A percentile compares a stretch with the other conserved stretches of the same genome.
Conservation (phyloP, 2,113 vertebrate species). For the Cyprinodon variegatus region DNA sequence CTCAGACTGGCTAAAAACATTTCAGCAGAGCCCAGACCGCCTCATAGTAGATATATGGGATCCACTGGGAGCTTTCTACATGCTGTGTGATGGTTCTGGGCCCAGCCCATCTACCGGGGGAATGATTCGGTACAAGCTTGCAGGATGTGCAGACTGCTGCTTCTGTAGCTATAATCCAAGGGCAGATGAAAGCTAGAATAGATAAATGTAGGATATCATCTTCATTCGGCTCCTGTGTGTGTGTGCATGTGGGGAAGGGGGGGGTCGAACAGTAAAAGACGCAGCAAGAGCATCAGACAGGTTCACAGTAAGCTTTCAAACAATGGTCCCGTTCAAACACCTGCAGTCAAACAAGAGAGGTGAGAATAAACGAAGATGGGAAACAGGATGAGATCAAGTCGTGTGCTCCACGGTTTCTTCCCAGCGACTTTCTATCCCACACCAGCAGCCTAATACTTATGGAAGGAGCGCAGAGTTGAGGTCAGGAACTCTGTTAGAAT, state of each 20-base stretch:
- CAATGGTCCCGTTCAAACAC: constrained; percentile 67
- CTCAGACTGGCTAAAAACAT: constrained; percentile 19
- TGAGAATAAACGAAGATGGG: constrained; percentile 2
- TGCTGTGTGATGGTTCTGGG: constrained; percentile 11
- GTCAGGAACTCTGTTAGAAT: constrained; percentile 5
- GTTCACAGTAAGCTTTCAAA: constrained; percentile 15
- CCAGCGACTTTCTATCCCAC: constrained; percentile 18
- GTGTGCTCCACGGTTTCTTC: constrained; percentile 36
- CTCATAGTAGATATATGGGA: constrained; percentile 17
- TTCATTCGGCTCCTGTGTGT: constrained; percentile 72
- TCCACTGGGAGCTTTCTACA: neutral
- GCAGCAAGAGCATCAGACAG: constrained; percentile 1
- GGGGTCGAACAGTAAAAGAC: constrained; percentile 40
- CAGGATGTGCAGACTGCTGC: constrained; percentile 27
- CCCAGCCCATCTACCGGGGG: constrained; percentile 36
- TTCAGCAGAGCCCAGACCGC: neutral
- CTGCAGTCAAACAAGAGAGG: constrained; percentile 30
- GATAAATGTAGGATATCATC: constrained; percentile 44
- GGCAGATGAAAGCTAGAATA: neutral
- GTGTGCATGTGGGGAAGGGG: neutral
- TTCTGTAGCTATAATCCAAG: constrained; percentile 4
- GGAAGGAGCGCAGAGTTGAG: constrained; percentile 28
- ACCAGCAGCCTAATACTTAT: constrained; percentile 47
- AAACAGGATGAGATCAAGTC: constrained; percentile 25
- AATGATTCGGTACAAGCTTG: neutral